Evolutionary conservation across 2,797 vertebrate genomes (phyloP), one percentile per base, ranked within the genome.

Genomic region (Sebastes dallii): DNA sequence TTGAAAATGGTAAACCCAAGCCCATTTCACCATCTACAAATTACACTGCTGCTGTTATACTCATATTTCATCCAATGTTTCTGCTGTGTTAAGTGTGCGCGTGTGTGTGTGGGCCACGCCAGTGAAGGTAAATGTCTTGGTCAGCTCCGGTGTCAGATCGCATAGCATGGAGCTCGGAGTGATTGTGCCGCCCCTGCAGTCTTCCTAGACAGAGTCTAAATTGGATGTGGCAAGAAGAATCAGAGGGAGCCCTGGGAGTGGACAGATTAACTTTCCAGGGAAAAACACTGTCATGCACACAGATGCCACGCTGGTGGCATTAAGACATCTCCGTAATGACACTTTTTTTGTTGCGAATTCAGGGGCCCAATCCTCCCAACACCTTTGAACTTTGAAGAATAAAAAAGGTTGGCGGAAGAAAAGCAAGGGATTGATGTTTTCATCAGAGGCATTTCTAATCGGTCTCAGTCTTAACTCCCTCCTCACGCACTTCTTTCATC

Each of bases 191-290:
- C 70, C 75, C 76, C 77, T 83, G 84, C 83, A 81, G 81, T 85
- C 75, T 82, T 89, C 64, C 42, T 54, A 46, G 78, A 84, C 80
- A 69, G 50, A 81, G 64, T 79, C 77, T 62, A 86, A 90, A 88
- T 89, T 86, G 83, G 76, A 91, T 89, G 81, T 91, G 90, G 85
- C 88, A 88, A 72, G 55, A 64, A 76, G 80, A 82, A 82, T 87
- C 78, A 78, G 52, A 72, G 58, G 16, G 77, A 88, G 71, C 80
- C 80, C 72, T 71, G 77, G 75, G 73, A 86, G 72, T 69, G 66
- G 54, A 80, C 74, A 84, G 82, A 89, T 81, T 73, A 86, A 89
- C 81, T 66, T 81, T 83, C 81, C 67, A 77, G 80, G 80, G 75
- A 85, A 65, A 71, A 82, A 78, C 80, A 61, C 27, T 59, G 80